These are phyloP conservation scores for Ornithoptera alexandrae DNA, from an alignment of 2,888 invertebrate species.

Conservation along the genomic window DNA sequence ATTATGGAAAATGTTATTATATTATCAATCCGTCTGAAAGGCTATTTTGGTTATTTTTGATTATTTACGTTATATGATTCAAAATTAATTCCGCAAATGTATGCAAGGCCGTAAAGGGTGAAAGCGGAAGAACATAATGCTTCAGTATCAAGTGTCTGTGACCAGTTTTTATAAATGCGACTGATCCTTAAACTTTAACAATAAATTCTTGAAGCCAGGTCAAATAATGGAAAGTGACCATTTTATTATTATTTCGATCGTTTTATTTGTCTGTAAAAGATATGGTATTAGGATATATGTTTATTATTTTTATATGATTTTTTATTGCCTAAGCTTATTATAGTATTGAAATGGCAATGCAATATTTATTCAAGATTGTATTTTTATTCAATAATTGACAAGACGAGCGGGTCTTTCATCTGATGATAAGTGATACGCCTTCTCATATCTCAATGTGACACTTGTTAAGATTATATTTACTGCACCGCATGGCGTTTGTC, in stretches of 20 bases:
- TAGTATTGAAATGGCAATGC: not conserved
- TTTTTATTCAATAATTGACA: no score
- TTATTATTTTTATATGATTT: not conserved
- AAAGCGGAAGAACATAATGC: conserved; percentile 18
- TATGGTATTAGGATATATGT: not conserved
- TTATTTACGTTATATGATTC: not conserved
- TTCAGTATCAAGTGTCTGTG: conserved; percentile 13
- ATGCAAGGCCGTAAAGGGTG: conserved; percentile 25
- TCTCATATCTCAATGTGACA: no score
- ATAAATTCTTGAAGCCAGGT: conserved; percentile 20
- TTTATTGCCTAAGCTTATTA: not conserved
- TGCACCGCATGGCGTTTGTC: no score
- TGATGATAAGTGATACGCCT: no score
- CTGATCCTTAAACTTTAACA: conserved; percentile 23
- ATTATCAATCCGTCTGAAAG: not conserved
- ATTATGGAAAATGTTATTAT: no score
- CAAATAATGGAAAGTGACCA: conserved; percentile 22
- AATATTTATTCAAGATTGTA: not conserved
- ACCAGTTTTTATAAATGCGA: conserved; percentile 17
- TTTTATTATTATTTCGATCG: not conserved
- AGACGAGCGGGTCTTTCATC: no score
- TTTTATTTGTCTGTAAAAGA: not conserved
- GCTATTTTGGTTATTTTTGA: not conserved
- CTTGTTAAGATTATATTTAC: no score
- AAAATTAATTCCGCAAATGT: conserved; percentile 1